Percentiles rank a stretch among this genome's conserved stretches.
These are phyloP conservation scores for Microtus oregoni DNA, from an alignment of 2,113 vertebrate species.

Conservation along the genomic window DNA sequence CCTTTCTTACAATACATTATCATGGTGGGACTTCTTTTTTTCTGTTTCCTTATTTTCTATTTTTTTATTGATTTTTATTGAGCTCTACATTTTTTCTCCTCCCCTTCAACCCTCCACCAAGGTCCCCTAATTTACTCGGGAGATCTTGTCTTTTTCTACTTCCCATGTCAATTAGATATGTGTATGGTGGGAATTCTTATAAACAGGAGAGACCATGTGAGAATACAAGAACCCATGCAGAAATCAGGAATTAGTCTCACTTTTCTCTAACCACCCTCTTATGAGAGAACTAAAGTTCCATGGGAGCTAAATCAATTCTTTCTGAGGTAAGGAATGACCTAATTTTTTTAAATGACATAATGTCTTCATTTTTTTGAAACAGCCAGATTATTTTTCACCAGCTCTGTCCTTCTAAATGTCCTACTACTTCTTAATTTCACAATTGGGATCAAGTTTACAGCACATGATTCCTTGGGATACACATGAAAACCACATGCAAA, in stretches of 20 bases:
- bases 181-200: not conserved
- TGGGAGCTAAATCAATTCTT: not conserved
- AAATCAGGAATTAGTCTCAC: not conserved
- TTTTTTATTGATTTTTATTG: too few species aligned
- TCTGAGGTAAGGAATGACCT: not conserved
- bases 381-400: not conserved
- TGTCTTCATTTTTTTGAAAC: not conserved
- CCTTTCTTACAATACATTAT: not conserved
- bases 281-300: not conserved
- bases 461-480: not conserved
- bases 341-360: not conserved
- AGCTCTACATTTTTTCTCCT: too few species aligned
- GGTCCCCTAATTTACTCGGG: too few species aligned
- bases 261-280: not conserved
- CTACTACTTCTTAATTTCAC: not conserved
- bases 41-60: too few species aligned
- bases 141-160: too few species aligned
- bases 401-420: not conserved
- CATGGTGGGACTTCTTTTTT: not conserved
- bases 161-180: too few species aligned
- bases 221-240: not conserved
- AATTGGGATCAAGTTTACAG: not conserved
- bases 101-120: too few species aligned
- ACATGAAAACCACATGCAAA: not conserved
- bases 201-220: not conserved